These are phyloP conservation scores for Siderastrea radians DNA, from an alignment of 92 coral and sea anemone genomes.

Conservation along the genomic window DNA sequence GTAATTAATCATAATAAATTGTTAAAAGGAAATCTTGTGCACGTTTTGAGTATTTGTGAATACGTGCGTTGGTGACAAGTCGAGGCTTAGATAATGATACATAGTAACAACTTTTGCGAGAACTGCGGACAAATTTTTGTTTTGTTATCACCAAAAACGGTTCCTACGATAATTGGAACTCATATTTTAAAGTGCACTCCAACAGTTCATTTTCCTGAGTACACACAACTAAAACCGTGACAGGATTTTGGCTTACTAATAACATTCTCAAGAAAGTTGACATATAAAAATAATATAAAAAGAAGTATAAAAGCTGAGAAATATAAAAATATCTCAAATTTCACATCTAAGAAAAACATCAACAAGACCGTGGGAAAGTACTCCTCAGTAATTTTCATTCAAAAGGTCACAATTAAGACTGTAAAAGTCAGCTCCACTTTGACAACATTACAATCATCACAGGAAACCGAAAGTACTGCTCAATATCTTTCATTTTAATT, in stretches of 20 bases:
- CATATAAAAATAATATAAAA: no score
- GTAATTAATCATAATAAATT: slow-evolving; percentile 2
- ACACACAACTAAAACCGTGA: no score
- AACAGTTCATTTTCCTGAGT: no score
- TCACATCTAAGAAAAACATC: not conserved
- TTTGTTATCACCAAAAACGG: no score
- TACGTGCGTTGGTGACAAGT: not conserved
- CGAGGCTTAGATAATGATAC: not conserved
- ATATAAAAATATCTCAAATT: not conserved
- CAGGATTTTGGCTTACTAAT: no score
- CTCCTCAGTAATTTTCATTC: not conserved
- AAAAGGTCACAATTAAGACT: not conserved
- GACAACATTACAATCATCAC: not conserved
- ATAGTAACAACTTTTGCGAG: no score
- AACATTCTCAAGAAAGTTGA: no score
- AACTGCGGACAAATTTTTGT: no score
- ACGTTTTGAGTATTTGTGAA: not conserved
- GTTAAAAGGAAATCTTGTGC: not conserved
- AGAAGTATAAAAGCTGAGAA: not conserved
- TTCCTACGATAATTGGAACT: no score
- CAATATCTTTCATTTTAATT: not conserved
- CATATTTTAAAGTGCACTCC: no score
- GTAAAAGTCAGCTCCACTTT: not conserved
- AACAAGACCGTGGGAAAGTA: not conserved
- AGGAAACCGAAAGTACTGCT: not conserved